Conservation (phyloP, 2,113 vertebrate genomes). For the Salvelinus sp. region DNA sequence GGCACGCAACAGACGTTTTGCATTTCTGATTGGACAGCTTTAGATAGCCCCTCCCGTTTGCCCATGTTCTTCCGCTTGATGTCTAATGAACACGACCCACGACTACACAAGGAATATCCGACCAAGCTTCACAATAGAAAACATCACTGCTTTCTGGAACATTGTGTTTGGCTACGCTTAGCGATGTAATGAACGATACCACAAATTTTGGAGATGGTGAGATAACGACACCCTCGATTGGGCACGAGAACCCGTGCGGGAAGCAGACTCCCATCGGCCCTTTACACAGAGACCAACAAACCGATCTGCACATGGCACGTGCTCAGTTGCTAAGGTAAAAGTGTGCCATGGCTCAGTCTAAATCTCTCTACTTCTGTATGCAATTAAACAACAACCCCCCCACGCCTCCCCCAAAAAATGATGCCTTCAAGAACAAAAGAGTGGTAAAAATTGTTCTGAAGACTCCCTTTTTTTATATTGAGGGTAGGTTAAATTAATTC, state of each 20-base stretch:
- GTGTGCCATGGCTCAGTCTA: not conserved
- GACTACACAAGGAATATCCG: too few relatives aligned
- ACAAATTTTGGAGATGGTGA: not conserved
- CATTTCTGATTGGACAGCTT: too few relatives aligned
- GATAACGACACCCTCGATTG: not conserved
- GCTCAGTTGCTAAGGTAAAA: not conserved
- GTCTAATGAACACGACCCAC: too few relatives aligned
- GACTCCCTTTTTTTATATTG: conserved; percentile 15
- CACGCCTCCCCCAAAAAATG: not conserved
- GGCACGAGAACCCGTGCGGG: not conserved
- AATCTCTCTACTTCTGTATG: conserved; percentile 12
- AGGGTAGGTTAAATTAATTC: conserved; percentile 27
- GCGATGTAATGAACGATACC: too few relatives aligned
- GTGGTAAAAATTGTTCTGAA: conserved; percentile 18
- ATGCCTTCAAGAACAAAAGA: conserved; percentile 3
- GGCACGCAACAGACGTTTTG: too few relatives aligned
- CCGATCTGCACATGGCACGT: not conserved
- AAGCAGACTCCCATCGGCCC: not conserved
- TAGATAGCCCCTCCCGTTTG: too few relatives aligned
- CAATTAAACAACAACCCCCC: conserved; percentile 23
- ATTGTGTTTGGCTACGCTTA: too few relatives aligned
- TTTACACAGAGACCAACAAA: conserved; percentile 3
- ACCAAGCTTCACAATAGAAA: too few relatives aligned
- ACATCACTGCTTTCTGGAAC: too few relatives aligned
- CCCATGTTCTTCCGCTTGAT: too few relatives aligned